These are phyloP conservation scores for Nomia melanderi DNA, from an alignment of 1,140 invertebrate genomes.

Conservation along the genomic window DNA sequence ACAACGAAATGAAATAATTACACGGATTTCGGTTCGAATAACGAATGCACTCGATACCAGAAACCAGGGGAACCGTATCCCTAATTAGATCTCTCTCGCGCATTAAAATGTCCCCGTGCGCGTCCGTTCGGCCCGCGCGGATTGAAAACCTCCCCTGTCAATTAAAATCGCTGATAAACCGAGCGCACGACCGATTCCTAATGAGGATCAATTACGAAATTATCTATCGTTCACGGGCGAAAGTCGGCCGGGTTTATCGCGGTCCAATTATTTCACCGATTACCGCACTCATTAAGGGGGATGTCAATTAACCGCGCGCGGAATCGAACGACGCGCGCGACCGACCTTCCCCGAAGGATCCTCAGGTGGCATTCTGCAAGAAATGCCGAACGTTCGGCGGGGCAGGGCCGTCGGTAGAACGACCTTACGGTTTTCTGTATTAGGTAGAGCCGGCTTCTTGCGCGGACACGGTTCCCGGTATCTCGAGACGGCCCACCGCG, in stretches of 20 bases:
- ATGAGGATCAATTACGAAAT: slow-evolving; percentile 5
- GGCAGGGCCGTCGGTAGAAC: slow-evolving; percentile 51
- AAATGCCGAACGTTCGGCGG: slow-evolving; percentile 48
- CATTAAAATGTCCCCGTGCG: too few relatives aligned
- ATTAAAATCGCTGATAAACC: too few relatives aligned
- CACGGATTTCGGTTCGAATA: too few relatives aligned
- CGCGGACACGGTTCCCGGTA: slow-evolving; percentile 69
- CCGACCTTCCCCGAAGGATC: slow-evolving; percentile 52
- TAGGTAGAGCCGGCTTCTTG: slow-evolving; percentile 77
- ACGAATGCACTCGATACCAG: too few relatives aligned
- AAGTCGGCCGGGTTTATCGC: not conserved
- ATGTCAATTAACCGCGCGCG: slow-evolving; percentile 32
- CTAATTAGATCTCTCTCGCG: too few relatives aligned
- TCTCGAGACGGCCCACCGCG: slow-evolving; percentile 41
- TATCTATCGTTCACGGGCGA: not conserved
- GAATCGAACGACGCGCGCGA: not conserved
- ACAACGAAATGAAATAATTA: too few relatives aligned
- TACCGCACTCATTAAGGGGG: slow-evolving; percentile 21
- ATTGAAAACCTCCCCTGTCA: too few relatives aligned
- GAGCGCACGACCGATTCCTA: not conserved
- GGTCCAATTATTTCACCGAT: slow-evolving; percentile 25
- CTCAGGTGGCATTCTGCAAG: slow-evolving; percentile 45
- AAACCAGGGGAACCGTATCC: too few relatives aligned
- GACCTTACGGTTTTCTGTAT: slow-evolving; percentile 77
- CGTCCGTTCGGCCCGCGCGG: too few relatives aligned